These are phyloP conservation scores for Lamprologus callipterus DNA, from an alignment of 2,113 vertebrate genomes.

Conservation along the genomic window DNA sequence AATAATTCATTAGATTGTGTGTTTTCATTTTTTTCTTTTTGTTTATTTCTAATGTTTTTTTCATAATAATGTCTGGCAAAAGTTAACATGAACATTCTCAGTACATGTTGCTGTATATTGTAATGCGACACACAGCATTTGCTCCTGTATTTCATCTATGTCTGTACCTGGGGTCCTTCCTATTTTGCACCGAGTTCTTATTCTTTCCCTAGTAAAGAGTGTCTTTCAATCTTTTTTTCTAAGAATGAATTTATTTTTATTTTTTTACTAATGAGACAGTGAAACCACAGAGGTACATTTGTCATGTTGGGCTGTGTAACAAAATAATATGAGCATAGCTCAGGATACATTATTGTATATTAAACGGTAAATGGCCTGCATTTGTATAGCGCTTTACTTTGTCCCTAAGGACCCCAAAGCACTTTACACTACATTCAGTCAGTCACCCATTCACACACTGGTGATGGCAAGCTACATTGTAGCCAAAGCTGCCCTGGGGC, in stretches of 20 bases:
- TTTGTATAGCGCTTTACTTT: neutral
- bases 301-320: neutral
- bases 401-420: neutral
- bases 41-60: conserved; percentile 10
- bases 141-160: neutral
- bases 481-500: neutral
- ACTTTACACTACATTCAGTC: neutral
- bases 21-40: neutral
- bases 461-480: neutral
- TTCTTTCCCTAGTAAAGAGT: neutral
- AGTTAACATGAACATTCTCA: neutral
- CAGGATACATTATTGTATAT: neutral
- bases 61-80: neutral
- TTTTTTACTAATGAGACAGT: neutral
- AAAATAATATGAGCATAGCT: neutral
- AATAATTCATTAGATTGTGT: conserved; percentile 39
- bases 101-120: neutral
- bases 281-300: neutral
- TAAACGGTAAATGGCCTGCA: neutral
- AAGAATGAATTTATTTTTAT: neutral
- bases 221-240: neutral
- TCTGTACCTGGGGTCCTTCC: neutral
- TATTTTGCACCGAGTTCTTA: neutral
- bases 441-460: neutral
- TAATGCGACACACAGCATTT: neutral